Conservation (phyloP, 2,113 vertebrate species). For the Tor tambroides region DNA sequence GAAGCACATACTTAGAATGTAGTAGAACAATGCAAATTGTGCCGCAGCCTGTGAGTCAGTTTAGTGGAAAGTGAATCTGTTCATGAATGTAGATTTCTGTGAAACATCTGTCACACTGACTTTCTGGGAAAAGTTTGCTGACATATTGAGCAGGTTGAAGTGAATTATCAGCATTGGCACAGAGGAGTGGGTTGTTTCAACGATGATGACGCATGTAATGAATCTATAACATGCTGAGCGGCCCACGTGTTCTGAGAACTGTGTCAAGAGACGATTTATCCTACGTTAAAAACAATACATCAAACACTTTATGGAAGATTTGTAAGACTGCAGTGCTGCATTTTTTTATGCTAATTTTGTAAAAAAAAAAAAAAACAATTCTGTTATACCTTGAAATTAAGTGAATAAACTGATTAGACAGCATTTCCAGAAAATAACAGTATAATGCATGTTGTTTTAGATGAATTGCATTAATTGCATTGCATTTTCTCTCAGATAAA, state of each 20-base stretch:
- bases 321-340: not conserved
- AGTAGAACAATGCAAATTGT: not conserved
- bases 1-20: not conserved
- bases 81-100: conserved; percentile 2
- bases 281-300: not conserved
- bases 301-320: not conserved
- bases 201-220: conserved; percentile 23
- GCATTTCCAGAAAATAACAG: not conserved
- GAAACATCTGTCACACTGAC: conserved; percentile 5
- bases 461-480: not conserved
- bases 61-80: not conserved
- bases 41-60: not conserved
- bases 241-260: conserved; percentile 22
- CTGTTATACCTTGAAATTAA: not conserved
- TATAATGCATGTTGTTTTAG: not conserved
- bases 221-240: conserved; percentile 21
- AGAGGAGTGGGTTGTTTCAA: conserved; percentile 9
- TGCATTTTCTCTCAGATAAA: not conserved
- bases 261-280: conserved; percentile 20
- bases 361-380: too few relatives aligned
- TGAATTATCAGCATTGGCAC: not conserved
- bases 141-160: conserved; percentile 25
- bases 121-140: conserved; percentile 16
- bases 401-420: not conserved
- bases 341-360: not conserved